phyloP scores from a whole-genome alignment of 2,888 invertebrate species.

The Lasius fuliginosus region DNA sequence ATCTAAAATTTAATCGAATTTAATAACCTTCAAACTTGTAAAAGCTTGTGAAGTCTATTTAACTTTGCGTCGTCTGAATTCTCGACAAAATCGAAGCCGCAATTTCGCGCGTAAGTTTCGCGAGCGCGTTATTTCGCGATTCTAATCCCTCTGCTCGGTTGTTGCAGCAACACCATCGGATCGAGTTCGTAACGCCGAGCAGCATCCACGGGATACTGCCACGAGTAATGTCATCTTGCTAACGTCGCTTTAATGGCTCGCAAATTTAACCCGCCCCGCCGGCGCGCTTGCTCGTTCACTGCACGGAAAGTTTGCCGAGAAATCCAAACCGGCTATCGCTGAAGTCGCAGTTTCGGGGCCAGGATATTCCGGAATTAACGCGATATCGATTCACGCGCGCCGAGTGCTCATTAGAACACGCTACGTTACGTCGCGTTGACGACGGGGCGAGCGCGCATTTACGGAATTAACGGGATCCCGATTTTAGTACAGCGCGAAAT shows the following conservation, averaged over 20 bases:
- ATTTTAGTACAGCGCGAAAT: slow-evolving; percentile 41
- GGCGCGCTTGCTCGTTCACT: slow-evolving; percentile 38
- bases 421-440: slow-evolving; percentile 41
- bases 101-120: slow-evolving; percentile 42
- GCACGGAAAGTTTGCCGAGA: slow-evolving; percentile 66
- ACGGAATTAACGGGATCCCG: slow-evolving; percentile 42
- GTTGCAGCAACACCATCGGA: slow-evolving; percentile 35
- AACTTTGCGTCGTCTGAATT: slow-evolving; percentile 5
- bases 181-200: slow-evolving; percentile 28
- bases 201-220: slow-evolving; percentile 47
- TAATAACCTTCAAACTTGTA: slow-evolving; percentile 26
- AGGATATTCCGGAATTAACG: slow-evolving; percentile 67
- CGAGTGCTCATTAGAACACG: slow-evolving; percentile 54
- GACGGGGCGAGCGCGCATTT: slow-evolving; percentile 28
- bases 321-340: slow-evolving; percentile 63
- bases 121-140: slow-evolving; percentile 50
- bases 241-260: slow-evolving; percentile 74
- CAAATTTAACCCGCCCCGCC: slow-evolving; percentile 66
- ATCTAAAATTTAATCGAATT: slow-evolving; percentile 24
- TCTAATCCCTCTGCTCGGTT: slow-evolving; percentile 30
- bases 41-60: slow-evolving; percentile 14
- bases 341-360: slow-evolving; percentile 44
- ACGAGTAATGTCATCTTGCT: slow-evolving; percentile 59
- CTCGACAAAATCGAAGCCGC: slow-evolving; percentile 37
- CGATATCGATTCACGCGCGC: slow-evolving; percentile 65